These are phyloP conservation scores for Megalops atlanticus DNA, from an alignment of 2,113 vertebrate genomes.

Conservation along the genomic window DNA sequence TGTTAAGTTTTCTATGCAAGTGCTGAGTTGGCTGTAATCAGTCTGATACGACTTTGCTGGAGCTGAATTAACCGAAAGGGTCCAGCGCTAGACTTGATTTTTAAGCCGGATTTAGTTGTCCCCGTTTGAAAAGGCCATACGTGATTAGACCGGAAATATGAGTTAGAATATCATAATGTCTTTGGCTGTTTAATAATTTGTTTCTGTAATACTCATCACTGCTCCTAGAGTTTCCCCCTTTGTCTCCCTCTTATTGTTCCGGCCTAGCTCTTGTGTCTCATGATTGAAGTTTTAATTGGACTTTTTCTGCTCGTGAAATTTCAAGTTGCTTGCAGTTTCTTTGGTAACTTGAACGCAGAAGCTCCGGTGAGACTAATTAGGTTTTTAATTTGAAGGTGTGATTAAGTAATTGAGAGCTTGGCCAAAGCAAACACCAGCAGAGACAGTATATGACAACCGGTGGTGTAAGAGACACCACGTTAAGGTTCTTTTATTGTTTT, in stretches of 20 bases:
- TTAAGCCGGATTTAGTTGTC: constrained; percentile 37
- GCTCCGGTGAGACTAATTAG: constrained; percentile 61
- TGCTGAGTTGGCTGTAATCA: constrained; percentile 31
- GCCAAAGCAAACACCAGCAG: neutral
- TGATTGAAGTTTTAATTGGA: constrained; percentile 78
- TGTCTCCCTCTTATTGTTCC: constrained; percentile 57
- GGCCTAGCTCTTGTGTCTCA: constrained; percentile 70
- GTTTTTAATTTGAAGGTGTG: constrained; percentile 59
- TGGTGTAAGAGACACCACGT: neutral
- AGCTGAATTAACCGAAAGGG: constrained; percentile 31
- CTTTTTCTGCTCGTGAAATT: constrained; percentile 55
- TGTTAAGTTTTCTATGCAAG: neutral
- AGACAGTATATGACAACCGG: neutral
- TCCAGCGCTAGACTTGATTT: constrained; percentile 41
- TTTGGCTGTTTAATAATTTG: constrained; percentile 70
- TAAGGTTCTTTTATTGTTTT: too few relatives aligned
- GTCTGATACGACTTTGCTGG: constrained; percentile 29
- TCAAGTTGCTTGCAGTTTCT: constrained; percentile 41
- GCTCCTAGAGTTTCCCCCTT: constrained; percentile 56
- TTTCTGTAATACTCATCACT: constrained; percentile 65
- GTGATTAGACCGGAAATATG: constrained; percentile 42
- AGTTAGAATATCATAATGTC: constrained; percentile 53
- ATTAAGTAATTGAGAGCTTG: constrained; percentile 58
- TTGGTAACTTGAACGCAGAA: constrained; percentile 43
- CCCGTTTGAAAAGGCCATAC: constrained; percentile 18